Base-by-base conservation (phyloP, 1,140 invertebrate species). In the Camponotus floridanus region DNA sequence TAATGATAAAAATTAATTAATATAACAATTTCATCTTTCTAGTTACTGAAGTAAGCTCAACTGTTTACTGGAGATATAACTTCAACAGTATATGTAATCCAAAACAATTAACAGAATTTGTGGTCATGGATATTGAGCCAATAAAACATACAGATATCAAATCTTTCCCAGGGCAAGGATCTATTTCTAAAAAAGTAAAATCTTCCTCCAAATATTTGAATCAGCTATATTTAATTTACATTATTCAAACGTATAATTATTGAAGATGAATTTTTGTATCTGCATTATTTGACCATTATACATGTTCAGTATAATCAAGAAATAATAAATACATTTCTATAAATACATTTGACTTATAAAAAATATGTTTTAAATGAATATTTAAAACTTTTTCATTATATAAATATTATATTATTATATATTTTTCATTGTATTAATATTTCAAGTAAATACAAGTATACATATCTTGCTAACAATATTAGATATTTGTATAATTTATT, bases 81-180 rank as follows among this genome's bases (percentile, higher is more conserved):
- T 99, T 99, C 93, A 95, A 96, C 51, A 96, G 97, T 57, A 97
- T 99, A 65, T 99, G 98, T 91, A 97, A 98, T 93, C 97, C 98
- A 0, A 99, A 98, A 94, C 98, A 99, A 92, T 95, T 99, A 67
- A 97, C 97, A 2, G 98, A 99, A 94, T 99, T 98, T 92, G 97
- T 98, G 91, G 98, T 99, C 0, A 99, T 99, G 97, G 98, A 99
- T 93, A 97, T 99, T 86, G 98, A 99, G 92, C 95, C 97, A 57
- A 97, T 99, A 3, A 95, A 96, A 87, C 96, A 98, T 55, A 97
- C 97, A 93, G 97, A 99, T 86, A 96, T 96, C 88, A 97, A 97
- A 92, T 95, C 95, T 73, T 98, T 98, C 92, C 97, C 98, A 15
- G 98, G 98, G 1, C 98, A 99, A 96, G 98, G 98, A 18, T 94